Conservation (phyloP, 1,140 invertebrate species). For the Apocrypta bakeri region DNA sequence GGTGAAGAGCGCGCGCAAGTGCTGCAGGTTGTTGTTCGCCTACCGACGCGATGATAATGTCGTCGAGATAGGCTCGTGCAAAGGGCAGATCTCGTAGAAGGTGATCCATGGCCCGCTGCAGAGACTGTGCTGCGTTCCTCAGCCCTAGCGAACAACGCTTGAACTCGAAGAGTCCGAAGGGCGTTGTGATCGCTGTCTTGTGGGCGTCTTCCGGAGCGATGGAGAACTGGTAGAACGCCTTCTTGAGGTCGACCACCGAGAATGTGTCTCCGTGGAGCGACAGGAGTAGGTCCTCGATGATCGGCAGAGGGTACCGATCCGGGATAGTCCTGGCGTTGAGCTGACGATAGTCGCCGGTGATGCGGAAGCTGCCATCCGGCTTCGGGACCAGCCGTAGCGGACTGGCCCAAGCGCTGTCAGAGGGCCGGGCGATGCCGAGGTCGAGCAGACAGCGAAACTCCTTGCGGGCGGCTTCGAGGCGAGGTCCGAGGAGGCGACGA, state of each 20-base stretch:
- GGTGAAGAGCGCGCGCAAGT: no score
- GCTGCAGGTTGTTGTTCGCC: no score
- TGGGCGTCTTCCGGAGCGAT: background rate
- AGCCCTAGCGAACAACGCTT: no score
- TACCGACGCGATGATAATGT: background rate
- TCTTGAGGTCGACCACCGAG: background rate
- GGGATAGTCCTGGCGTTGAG: background rate
- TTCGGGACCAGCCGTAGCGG: no score
- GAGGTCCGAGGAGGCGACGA: no score
- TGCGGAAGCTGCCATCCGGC: no score
- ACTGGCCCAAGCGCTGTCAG: no score
- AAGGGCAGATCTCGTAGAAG: background rate
- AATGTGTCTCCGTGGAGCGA: background rate
- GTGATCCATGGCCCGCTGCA: background rate
- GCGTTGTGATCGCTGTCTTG: background rate
- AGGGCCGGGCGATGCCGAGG: no score
- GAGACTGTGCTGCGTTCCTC: background rate
- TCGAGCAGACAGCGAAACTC: no score
- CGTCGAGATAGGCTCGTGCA: background rate
- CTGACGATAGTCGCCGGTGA: no score
- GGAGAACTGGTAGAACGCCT: background rate
- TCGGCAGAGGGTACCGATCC: background rate
- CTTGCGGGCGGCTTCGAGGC: no score
- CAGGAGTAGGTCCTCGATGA: background rate
- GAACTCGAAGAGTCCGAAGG: background rate